Conservation (phyloP, 1,140 invertebrate genomes). For the Drosophila tsacasi region DNA sequence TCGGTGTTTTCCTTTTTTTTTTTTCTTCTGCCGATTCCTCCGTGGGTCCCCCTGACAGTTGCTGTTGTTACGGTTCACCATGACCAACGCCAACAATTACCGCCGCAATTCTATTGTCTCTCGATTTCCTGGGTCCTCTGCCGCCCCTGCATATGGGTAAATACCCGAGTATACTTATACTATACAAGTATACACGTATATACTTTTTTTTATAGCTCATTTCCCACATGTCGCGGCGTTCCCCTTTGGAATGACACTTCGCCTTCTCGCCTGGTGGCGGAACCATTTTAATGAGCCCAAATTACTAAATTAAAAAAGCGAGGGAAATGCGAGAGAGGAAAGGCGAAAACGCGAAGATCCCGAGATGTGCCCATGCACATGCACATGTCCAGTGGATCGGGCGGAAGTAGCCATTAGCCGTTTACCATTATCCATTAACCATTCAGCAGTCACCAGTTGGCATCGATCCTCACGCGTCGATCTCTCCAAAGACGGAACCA, state of each 20-base stretch:
- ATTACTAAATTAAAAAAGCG: constrained; percentile 61
- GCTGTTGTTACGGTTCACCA: constrained; percentile 83
- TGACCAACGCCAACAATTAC: constrained; percentile 83
- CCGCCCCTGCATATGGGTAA: constrained; percentile 8
- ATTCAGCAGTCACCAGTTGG: constrained; percentile 43
- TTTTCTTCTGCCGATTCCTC: background rate
- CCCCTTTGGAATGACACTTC: constrained; percentile 35
- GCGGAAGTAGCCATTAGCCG: constrained; percentile 49
- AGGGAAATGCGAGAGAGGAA: constrained; percentile 9
- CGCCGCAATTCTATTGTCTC: constrained; percentile 82
- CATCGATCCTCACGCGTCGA: constrained; percentile 31
- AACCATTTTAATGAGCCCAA: constrained; percentile 82
- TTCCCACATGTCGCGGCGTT: constrained; percentile 71
- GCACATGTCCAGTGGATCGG: constrained; percentile 48
- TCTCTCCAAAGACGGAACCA: constrained; percentile 27
- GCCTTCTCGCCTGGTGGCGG: constrained; percentile 40
- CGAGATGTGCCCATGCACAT: constrained; percentile 23
- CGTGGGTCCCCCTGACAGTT: constrained; percentile 62
- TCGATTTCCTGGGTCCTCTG: constrained; percentile 69
- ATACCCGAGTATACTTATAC: background rate
- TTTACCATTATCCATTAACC: constrained; percentile 53
- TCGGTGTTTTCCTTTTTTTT: constrained; percentile 8
- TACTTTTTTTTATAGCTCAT: constrained; percentile 68
- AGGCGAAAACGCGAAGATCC: constrained; percentile 43
- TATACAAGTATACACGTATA: background rate